Conservation (phyloP, 1,140 invertebrate genomes). For the Orchesella cincta region DNA sequence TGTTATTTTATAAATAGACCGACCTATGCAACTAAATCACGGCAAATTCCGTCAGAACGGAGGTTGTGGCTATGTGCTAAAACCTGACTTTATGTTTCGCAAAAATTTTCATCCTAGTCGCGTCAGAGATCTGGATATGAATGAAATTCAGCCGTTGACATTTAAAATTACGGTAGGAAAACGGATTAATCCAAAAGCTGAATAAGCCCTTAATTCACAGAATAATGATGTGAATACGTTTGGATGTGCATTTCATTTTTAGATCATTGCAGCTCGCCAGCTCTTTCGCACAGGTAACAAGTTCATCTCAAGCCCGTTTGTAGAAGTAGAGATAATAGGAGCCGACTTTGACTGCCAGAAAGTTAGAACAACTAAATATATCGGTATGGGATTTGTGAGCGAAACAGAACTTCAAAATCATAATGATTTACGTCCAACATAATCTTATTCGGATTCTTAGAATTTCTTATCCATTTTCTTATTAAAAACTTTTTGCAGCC, state of each 20-base stretch:
- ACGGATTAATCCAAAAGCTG: too few species aligned
- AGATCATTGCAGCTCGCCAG: conserved; percentile 87
- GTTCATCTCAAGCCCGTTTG: conserved; percentile 86
- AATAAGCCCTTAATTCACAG: too few species aligned
- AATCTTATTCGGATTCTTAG: too few species aligned
- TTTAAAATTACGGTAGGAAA: conserved; percentile 68
- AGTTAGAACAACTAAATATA: conserved; percentile 81
- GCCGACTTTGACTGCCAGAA: conserved; percentile 80
- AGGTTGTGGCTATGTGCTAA: conserved; percentile 86
- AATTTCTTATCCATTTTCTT: background rate
- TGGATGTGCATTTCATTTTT: too few species aligned
- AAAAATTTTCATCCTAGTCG: conserved; percentile 80
- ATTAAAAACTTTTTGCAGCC: conserved; percentile 59
- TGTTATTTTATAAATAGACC: conserved; percentile 65
- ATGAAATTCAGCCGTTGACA: conserved; percentile 63
- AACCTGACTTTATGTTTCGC: conserved; percentile 84
- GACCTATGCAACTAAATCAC: conserved; percentile 91
- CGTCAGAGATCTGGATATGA: conserved; percentile 63
- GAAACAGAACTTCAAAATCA: background rate
- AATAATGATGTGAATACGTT: too few species aligned
- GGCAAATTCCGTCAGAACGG: conserved; percentile 89
- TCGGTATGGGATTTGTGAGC: conserved; percentile 62
- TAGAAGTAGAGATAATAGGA: conserved; percentile 91
- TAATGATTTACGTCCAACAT: background rate
- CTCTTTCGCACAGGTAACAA: conserved; percentile 75